phyloP scores from a whole-genome alignment of 1,140 invertebrate genomes.

The Globodera ellingtonae region DNA sequence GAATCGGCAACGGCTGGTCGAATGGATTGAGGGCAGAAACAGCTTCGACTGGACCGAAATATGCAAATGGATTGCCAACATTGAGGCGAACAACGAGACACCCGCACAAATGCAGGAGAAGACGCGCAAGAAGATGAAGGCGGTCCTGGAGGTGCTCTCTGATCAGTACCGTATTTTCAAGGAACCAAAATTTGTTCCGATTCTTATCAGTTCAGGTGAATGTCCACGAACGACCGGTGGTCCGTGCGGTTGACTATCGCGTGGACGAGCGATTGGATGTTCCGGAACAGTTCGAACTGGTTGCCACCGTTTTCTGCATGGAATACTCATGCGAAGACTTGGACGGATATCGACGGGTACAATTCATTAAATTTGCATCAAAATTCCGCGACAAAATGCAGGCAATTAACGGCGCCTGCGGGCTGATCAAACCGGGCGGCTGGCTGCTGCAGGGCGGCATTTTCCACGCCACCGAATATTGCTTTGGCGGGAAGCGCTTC shows the following conservation, averaged over 20 bases:
- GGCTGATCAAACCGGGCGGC: conserved; percentile 48
- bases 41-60: conserved; percentile 62
- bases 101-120: conserved; percentile 55
- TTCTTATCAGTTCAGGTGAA: conserved; percentile 36
- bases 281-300: conserved; percentile 58
- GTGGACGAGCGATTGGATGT: conserved; percentile 28
- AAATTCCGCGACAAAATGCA: no score
- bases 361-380: no score
- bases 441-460: conserved; percentile 58
- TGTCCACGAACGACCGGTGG: conserved; percentile 53
- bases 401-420: conserved; percentile 29
- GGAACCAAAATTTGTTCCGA: no score
- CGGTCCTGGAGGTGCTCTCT: conserved; percentile 52
- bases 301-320: conserved; percentile 60
- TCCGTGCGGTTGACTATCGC: conserved; percentile 47
- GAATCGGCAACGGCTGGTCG: conserved; percentile 52
- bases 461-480: conserved; percentile 52
- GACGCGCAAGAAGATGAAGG: conserved; percentile 56
- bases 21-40: conserved; percentile 52
- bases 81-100: conserved; percentile 55
- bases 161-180: neutral
- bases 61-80: conserved; percentile 58
- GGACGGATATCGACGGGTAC: conserved; percentile 56
- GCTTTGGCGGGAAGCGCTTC: conserved; percentile 53
- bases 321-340: conserved; percentile 62